Percentiles rank a stretch among this genome's conserved stretches.
phyloP scores from a whole-genome alignment of 2,113 vertebrate species.

The Craseonycteris thonglongyai region DNA sequence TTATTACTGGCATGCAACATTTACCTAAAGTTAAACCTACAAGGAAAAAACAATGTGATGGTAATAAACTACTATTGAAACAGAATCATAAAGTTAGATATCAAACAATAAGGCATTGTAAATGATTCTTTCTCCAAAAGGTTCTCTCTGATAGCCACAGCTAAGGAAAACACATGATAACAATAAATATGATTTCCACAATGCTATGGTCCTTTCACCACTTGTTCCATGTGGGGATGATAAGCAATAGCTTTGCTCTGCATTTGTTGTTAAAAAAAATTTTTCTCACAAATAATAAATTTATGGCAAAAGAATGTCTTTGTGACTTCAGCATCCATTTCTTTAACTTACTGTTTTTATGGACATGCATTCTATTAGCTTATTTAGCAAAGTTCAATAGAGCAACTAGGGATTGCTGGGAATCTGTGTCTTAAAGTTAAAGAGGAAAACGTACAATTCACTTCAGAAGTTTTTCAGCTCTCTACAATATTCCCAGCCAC shows the following conservation, averaged over 20 bases:
- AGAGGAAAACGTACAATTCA: constrained; percentile 41
- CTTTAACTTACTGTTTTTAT: constrained; percentile 56
- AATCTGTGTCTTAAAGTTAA: constrained; percentile 9
- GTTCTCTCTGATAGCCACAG: constrained; percentile 72
- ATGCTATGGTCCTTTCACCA: constrained; percentile 76
- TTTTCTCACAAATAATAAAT: constrained; percentile 73
- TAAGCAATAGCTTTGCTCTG: constrained; percentile 69
- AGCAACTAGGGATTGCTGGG: constrained; percentile 38
- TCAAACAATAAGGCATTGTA: constrained; percentile 78
- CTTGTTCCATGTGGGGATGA: constrained; percentile 76
- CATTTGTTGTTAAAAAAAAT: constrained; percentile 75
- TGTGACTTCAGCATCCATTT: constrained; percentile 61
- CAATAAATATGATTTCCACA: constrained; percentile 79
- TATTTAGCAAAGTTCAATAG: constrained; percentile 33
- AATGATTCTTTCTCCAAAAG: constrained; percentile 66
- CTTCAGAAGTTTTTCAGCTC: constrained; percentile 45
- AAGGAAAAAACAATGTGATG: constrained; percentile 62
- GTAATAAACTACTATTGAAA: constrained; percentile 72
- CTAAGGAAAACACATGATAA: constrained; percentile 78
- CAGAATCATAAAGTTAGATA: constrained; percentile 67
- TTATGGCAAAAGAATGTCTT: constrained; percentile 65
- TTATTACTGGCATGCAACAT: constrained; percentile 59
- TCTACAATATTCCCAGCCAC: not conserved
- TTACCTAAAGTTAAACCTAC: constrained; percentile 69
- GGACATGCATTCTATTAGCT: constrained; percentile 46